A percentile compares a stretch with the other conserved stretches of the same genome.
Evolutionary conservation across 2,888 invertebrate species (phyloP).

Genomic region (Anthophora plumipes): DNA sequence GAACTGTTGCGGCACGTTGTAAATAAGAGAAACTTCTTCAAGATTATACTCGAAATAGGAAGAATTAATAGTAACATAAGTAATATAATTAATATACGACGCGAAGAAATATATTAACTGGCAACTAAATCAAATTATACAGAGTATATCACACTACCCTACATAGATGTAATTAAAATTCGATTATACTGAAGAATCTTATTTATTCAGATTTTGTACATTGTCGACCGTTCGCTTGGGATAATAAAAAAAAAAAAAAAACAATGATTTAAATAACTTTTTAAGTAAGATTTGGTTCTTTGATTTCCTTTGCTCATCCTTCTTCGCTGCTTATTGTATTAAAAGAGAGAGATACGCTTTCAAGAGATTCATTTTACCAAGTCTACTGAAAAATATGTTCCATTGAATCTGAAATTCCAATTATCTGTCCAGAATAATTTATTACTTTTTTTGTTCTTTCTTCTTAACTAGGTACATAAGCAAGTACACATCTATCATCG

Average conservation of each 20-base stretch:
- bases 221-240: slow-evolving; percentile 4
- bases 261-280: slow-evolving; percentile 19
- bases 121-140: neutral
- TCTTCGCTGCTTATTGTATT: neutral
- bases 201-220: slow-evolving; percentile 44
- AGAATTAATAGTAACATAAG: neutral
- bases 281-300: neutral
- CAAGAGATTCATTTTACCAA: slow-evolving; percentile 1
- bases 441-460: slow-evolving; percentile 66
- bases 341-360: neutral
- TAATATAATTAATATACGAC: neutral
- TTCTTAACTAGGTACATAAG: slow-evolving; percentile 72
- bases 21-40: slow-evolving; percentile 27
- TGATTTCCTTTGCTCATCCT: neutral
- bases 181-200: slow-evolving; percentile 19
- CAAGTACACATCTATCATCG: slow-evolving; percentile 66
- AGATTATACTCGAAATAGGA: slow-evolving; percentile 8
- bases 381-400: neutral
- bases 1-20: slow-evolving; percentile 11
- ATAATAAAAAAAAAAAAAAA: too few species aligned
- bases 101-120: neutral
- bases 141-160: slow-evolving; percentile 6
- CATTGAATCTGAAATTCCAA: slow-evolving; percentile 3
- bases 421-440: slow-evolving; percentile 72
- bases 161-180: slow-evolving; percentile 23